Percentiles rank a stretch among this genome's conserved stretches.
Conservation (phyloP, 2,113 vertebrate genomes). For the Motacilla alba region DNA sequence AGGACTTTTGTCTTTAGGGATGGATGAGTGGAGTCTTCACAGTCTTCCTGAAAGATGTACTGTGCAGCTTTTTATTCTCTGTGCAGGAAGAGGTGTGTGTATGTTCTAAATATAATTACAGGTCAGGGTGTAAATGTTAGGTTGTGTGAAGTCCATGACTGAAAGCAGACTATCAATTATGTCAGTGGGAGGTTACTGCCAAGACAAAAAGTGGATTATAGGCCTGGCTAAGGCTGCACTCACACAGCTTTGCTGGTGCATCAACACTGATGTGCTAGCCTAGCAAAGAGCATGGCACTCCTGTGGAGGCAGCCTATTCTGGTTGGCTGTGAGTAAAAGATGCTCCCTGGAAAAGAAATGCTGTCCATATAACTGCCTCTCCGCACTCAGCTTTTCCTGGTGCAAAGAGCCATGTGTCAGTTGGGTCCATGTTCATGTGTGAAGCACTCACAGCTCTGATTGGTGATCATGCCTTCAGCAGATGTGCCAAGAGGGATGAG, state of each 20-base stretch:
- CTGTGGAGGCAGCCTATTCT: neutral
- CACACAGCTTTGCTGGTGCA: neutral
- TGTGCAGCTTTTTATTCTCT: neutral
- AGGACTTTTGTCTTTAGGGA: neutral
- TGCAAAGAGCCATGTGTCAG: neutral
- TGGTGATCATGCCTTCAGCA: neutral
- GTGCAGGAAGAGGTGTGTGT: neutral
- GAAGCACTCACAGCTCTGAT: neutral
- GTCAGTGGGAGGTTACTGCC: slow-evolving; percentile 14
- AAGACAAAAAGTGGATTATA: slow-evolving; percentile 20
- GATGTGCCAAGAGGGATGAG: neutral
- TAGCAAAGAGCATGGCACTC: neutral
- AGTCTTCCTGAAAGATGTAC: neutral
- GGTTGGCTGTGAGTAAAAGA: neutral
- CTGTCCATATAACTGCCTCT: neutral
- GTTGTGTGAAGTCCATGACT: neutral
- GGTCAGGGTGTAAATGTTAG: slow-evolving; percentile 12
- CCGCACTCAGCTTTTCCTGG: neutral
- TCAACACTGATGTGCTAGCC: neutral
- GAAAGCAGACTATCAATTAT: slow-evolving; percentile 36
- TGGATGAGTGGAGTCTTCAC: neutral
- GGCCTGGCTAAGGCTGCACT: neutral
- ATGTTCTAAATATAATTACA: slow-evolving; percentile 8
- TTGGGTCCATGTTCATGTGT: neutral
- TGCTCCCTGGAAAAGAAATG: neutral